Conservation (phyloP, 2,113 vertebrate genomes). For the Cygnus atratus region DNA sequence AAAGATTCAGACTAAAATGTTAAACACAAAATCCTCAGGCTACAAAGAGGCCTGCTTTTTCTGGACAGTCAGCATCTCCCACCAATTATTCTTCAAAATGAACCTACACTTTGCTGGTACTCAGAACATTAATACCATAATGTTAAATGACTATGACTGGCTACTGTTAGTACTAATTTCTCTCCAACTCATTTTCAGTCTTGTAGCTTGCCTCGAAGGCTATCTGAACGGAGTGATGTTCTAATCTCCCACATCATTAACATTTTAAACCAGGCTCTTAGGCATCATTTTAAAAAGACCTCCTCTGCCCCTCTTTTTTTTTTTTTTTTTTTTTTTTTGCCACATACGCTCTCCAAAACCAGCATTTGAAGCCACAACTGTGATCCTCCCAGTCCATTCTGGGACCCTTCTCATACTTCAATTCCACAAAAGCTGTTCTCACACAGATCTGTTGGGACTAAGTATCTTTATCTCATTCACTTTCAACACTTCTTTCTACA, state of each 20-base stretch:
- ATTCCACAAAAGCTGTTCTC: neutral
- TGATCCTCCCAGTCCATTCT: neutral
- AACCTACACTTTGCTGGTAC: neutral
- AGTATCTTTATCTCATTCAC: neutral
- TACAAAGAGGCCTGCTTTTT: neutral
- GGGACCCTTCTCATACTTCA: neutral
- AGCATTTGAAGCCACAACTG: neutral
- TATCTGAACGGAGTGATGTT: neutral
- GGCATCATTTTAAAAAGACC: neutral
- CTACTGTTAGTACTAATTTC: neutral
- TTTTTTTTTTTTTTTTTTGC: too few species aligned
- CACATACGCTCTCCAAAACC: fast-evolving
- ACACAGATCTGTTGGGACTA: neutral
- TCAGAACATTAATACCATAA: neutral
- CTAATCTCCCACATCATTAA: neutral
- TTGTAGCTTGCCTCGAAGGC: neutral
- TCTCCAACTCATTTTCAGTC: fast-evolving
- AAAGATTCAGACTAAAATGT: neutral
- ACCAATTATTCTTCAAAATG: neutral
- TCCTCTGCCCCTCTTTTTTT: neutral
- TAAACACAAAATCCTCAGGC: neutral
- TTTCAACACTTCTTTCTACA: neutral
- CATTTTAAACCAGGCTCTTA: neutral
- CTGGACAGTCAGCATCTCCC: neutral
- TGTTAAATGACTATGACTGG: neutral